These are phyloP conservation scores for Unio delphinus DNA, from an alignment of 2,888 invertebrate species.

Conservation along the genomic window DNA sequence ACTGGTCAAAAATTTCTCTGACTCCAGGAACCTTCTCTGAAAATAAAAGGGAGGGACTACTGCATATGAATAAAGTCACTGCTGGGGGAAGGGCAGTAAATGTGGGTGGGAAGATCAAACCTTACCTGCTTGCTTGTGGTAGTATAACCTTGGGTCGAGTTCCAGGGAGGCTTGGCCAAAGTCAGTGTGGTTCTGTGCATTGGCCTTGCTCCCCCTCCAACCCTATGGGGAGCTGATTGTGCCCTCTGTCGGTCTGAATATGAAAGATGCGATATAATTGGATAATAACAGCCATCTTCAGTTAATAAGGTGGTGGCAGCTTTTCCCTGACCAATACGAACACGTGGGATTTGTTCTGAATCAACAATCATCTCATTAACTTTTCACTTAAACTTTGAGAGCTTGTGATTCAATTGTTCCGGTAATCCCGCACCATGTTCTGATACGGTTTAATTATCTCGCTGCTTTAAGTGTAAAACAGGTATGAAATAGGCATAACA, in stretches of 20 bases:
- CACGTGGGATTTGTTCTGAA: slow-evolving; percentile 7
- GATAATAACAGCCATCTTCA: slow-evolving; percentile 56
- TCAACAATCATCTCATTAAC: no score
- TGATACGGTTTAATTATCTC: no score
- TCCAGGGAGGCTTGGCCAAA: slow-evolving; percentile 55
- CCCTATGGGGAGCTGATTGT: slow-evolving; percentile 43
- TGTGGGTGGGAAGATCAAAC: background rate
- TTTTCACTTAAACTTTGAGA: no score
- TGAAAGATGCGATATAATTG: slow-evolving; percentile 50
- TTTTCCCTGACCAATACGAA: slow-evolving; percentile 50
- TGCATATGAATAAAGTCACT: no score
- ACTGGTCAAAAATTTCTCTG: no score
- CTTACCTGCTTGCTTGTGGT: slow-evolving; percentile 60
- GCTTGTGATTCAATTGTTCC: no score
- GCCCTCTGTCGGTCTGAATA: slow-evolving; percentile 44
- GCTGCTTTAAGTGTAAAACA: no score
- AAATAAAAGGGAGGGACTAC: no score
- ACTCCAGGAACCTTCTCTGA: no score
- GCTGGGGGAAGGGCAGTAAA: no score
- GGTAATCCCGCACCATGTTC: no score
- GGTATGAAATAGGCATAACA: no score
- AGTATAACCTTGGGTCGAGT: slow-evolving; percentile 42
- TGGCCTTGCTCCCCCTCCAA: slow-evolving; percentile 48
- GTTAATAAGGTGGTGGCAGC: slow-evolving; percentile 52
- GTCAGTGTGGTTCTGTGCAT: slow-evolving; percentile 61